Percentiles rank a stretch among this genome's conserved stretches.
These are phyloP conservation scores for Triplophysa yarkandensis DNA, from an alignment of 2,797 vertebrate genomes.

Conservation along the genomic window DNA sequence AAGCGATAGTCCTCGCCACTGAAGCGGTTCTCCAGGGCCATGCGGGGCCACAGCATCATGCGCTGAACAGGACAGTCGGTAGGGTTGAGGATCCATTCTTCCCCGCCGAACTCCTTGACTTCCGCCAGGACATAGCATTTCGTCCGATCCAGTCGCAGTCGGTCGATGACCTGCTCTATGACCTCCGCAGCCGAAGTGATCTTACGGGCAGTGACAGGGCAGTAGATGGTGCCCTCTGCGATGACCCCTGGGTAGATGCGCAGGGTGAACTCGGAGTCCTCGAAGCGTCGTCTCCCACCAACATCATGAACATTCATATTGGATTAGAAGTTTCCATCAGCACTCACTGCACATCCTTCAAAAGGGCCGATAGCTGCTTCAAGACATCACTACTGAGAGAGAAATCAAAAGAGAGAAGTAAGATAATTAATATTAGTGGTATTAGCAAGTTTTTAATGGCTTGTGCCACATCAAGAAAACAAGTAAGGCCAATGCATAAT, in stretches of 20 bases:
- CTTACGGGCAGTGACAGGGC: conserved; percentile 90
- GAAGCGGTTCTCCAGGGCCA: conserved; percentile 90
- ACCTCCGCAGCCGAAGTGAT: conserved; percentile 93
- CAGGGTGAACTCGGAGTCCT: conserved; percentile 92
- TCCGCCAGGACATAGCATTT: conserved; percentile 95
- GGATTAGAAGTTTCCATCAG: conserved; percentile 90
- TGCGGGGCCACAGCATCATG: conserved; percentile 98
- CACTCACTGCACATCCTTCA: conserved; percentile 72
- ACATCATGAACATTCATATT: conserved; percentile 97
- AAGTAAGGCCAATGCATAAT: too few relatives aligned
- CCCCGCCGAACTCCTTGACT: conserved; percentile 97
- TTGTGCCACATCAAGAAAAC: background rate
- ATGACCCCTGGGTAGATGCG: conserved; percentile 93
- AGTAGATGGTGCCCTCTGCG: conserved; percentile 95
- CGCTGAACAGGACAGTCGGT: conserved; percentile 94
- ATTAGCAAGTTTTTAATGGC: background rate
- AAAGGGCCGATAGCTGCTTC: conserved; percentile 68
- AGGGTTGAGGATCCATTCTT: conserved; percentile 99
- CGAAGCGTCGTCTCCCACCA: conserved; percentile 94
- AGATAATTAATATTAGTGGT: conserved; percentile 3
- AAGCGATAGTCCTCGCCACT: conserved; percentile 97
- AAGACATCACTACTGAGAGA: conserved; percentile 78
- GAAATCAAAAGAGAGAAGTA: conserved; percentile 38
- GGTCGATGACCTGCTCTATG: conserved; percentile 89
- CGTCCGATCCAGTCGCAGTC: conserved; percentile 88